phyloP scores from a whole-genome alignment of 2,113 vertebrate species.

The Grus americana region DNA sequence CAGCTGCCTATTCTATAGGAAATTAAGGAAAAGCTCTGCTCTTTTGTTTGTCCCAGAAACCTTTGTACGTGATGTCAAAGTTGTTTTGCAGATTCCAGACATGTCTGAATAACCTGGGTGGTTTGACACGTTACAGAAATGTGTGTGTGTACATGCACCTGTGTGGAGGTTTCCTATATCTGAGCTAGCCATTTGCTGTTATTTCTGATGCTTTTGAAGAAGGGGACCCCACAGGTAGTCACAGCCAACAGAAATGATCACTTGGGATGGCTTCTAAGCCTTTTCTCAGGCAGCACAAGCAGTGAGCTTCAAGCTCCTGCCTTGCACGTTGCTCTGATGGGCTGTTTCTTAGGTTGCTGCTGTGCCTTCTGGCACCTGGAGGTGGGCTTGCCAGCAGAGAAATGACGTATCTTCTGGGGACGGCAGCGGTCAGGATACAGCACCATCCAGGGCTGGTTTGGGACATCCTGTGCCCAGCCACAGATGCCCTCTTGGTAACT shows the following conservation, averaged over 20 bases:
- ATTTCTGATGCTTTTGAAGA: neutral
- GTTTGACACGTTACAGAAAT: neutral
- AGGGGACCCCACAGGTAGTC: neutral
- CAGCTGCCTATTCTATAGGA: neutral
- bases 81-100: neutral
- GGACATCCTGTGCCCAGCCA: neutral
- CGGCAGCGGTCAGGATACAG: neutral
- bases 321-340: neutral
- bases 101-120: neutral
- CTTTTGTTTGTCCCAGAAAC: neutral
- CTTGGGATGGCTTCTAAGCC: neutral
- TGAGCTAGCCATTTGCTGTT: neutral
- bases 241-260: neutral
- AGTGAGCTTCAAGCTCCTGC: neutral
- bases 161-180: neutral
- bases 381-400: neutral
- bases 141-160: rapidly evolving
- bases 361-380: neutral
- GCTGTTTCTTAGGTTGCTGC: neutral
- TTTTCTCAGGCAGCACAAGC: neutral
- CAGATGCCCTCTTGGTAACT: neutral
- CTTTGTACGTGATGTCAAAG: neutral
- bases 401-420: neutral
- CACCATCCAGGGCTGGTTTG: neutral
- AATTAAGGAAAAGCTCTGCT: neutral